A percentile compares a stretch with the other conserved stretches of the same genome.
Evolutionary conservation across 2,113 vertebrate genomes (phyloP).

Genomic region (Neotoma lepida): DNA sequence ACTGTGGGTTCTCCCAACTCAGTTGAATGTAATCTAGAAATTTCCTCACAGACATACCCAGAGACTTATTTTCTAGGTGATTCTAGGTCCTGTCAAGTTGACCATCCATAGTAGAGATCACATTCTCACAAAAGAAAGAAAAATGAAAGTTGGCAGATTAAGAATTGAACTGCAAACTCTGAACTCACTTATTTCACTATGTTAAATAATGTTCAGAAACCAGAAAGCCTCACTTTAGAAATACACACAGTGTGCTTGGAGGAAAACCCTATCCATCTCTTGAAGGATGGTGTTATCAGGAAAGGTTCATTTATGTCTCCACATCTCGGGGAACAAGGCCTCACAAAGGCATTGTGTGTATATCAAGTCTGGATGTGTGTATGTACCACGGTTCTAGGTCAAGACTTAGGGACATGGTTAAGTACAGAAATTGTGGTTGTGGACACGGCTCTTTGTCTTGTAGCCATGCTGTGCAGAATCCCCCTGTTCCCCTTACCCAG

Average conservation of each 20-base stretch:
- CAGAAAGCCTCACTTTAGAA: neutral
- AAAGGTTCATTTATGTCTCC: neutral
- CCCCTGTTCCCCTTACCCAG: rapidly evolving
- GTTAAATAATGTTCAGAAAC: neutral
- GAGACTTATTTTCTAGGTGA: neutral
- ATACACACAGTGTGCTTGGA: neutral
- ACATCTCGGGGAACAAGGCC: neutral
- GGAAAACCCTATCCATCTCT: neutral
- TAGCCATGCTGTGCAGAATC: too few relatives aligned
- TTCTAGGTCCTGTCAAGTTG: neutral
- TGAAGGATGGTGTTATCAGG: neutral
- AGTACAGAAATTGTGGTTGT: neutral
- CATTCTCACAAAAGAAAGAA: neutral
- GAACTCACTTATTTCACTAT: neutral
- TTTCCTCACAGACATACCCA: neutral
- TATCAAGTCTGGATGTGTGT: too few relatives aligned
- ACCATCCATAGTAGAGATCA: neutral
- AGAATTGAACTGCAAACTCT: neutral
- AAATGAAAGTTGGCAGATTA: neutral
- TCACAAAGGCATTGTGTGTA: neutral
- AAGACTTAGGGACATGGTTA: neutral
- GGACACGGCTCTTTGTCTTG: neutral
- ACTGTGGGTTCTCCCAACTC: too few relatives aligned
- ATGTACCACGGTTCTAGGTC: neutral
- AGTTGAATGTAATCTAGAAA: neutral